Base-by-base conservation (phyloP, 2,113 vertebrate species). In the Cranoglanis bouderius region DNA sequence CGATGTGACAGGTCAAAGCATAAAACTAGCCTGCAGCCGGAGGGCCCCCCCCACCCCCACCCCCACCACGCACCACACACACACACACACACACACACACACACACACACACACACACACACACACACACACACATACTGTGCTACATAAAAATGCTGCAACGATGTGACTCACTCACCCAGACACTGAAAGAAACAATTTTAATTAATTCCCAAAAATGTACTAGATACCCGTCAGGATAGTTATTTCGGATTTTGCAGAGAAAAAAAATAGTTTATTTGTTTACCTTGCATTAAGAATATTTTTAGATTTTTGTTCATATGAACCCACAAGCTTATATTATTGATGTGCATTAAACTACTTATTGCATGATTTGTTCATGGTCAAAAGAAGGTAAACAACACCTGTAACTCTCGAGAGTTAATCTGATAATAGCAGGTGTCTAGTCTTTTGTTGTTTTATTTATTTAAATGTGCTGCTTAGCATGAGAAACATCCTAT, bases 1-100 rank as follows among this genome's bases (percentile, higher is more conserved):
- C 85, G 65, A 93, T 94, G 92, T 95, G 96, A 97, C 95, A 96
- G 96, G 96, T 95, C 96, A 96, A 92, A 94, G 93, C 94, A 93
- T 87, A 96, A 93, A 93, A 94, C 92, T 9, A 94, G 95, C 96
- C 94, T 93, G 93, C 91, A 91, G 85, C 89, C 70, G 87, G 65
- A 91, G 92, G 90, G n/a, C n/a, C n/a, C n/a, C n/a, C n/a, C n/a
- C n/a, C n/a, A n/a, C n/a, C n/a, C n/a, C n/a, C n/a, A n/a, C n/a
- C n/a, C n/a, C n/a, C n/a, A n/a, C n/a, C n/a, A 91, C 16, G 35
- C 90, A 65, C n/a, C 32, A 90, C 87, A 88, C 84, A 82, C 89
- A 89, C 35, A 43, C 53, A 81, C 55, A 74, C 75, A 85, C 85
- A 74, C 57, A 75, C 53, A 82, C 87, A 61, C 51, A 61, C 78